Percentiles rank a stretch among this genome's conserved stretches.
Conservation (phyloP, 2,797 vertebrate genomes). For the Myotis daubentonii region DNA sequence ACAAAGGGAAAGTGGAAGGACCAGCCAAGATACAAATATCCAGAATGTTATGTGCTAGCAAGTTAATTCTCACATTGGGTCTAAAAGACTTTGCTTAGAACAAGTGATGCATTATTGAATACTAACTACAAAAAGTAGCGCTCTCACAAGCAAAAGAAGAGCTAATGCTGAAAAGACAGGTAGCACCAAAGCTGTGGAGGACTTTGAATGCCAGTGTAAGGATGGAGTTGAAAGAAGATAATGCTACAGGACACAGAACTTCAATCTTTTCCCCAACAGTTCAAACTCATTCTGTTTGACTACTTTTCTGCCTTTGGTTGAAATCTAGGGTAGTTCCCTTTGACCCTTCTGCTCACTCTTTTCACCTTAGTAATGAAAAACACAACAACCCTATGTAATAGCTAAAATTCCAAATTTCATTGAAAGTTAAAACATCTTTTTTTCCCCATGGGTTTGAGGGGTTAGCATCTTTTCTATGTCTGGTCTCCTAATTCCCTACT, state of each 20-base stretch:
- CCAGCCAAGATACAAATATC: not conserved
- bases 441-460: not conserved
- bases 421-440: not conserved
- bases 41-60: not conserved
- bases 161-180: not conserved
- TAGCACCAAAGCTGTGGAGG: not conserved
- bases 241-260: not conserved
- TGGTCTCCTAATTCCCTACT: not conserved
- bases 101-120: not conserved
- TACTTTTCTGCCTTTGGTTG: not conserved
- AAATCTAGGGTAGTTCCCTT: not conserved
- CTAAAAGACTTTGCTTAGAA: not conserved
- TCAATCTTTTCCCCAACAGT: not conserved
- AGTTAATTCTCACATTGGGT: not conserved
- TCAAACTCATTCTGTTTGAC: not conserved
- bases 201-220: not conserved
- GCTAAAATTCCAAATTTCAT: not conserved
- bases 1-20: not conserved
- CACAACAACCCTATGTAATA: not conserved
- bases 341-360: not conserved
- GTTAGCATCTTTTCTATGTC: not conserved
- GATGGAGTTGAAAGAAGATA: fast-evolving
- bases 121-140: not conserved
- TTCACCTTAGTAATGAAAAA: not conserved
- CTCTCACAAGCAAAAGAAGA: not conserved